Evolutionary conservation across 2,888 invertebrate species (phyloP).

Genomic region (Lathronympha strigana): DNA sequence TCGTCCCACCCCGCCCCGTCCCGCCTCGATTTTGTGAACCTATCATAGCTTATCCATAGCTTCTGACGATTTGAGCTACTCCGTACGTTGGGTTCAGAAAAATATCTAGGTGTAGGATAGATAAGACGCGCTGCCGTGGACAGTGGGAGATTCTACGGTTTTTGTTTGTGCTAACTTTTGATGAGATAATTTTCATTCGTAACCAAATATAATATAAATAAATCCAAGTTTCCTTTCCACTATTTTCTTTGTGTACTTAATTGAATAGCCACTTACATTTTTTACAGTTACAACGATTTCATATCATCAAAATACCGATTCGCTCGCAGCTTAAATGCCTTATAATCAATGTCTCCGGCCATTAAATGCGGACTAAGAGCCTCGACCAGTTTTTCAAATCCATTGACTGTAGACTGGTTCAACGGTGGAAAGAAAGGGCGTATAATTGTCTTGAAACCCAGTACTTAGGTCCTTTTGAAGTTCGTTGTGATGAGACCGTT

Average conservation of each 20-base stretch:
- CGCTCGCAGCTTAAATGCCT: constrained; percentile 31
- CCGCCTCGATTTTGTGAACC: too few species aligned
- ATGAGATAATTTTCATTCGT: too few species aligned
- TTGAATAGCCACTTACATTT: constrained; percentile 11
- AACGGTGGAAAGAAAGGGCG: constrained; percentile 2
- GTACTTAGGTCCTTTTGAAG: constrained; percentile 11
- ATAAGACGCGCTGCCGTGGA: too few species aligned
- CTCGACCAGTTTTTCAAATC: constrained; percentile 65
- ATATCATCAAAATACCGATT: constrained; percentile 39
- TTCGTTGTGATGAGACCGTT: constrained; percentile 57
- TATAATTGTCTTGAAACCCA: not conserved
- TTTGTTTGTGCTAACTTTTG: too few species aligned
- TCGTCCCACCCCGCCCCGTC: too few species aligned
- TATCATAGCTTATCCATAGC: too few species aligned
- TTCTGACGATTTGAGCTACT: too few species aligned
- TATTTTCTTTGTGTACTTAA: constrained; percentile 4
- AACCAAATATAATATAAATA: too few species aligned
- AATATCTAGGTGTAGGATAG: too few species aligned
- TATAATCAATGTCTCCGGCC: constrained; percentile 48
- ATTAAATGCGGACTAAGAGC: constrained; percentile 48
- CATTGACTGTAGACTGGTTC: constrained; percentile 57
- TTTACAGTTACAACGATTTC: constrained; percentile 27
- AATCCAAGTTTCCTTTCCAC: too few species aligned
- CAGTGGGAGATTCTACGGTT: too few species aligned
- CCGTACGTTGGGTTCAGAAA: too few species aligned